phyloP scores from a whole-genome alignment of 1,140 invertebrate genomes.

The Drosophila albomicans region DNA sequence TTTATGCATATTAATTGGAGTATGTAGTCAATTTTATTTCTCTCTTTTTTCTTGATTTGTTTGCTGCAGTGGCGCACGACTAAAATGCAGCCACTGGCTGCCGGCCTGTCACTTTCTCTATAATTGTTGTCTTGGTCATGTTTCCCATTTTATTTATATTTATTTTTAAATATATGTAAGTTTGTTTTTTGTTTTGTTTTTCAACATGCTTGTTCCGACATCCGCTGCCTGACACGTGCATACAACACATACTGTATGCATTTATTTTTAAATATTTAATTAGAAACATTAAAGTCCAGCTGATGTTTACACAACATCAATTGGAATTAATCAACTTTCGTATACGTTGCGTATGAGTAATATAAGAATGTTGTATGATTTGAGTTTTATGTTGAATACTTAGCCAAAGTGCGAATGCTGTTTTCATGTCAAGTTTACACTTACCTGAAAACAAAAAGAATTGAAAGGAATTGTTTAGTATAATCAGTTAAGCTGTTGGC shows the following conservation, averaged over 20 bases:
- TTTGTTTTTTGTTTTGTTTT: not conserved
- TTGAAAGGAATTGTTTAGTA: slow-evolving; percentile 19
- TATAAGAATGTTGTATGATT: not conserved
- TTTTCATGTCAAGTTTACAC: slow-evolving; percentile 23
- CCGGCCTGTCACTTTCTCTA: slow-evolving; percentile 60
- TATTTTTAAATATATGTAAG: slow-evolving; percentile 29
- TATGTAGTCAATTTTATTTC: slow-evolving; percentile 29
- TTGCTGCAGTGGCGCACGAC: slow-evolving; percentile 11
- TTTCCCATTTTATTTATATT: slow-evolving; percentile 51
- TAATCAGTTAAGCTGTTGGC: not conserved
- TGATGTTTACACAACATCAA: not conserved
- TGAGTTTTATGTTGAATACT: slow-evolving; percentile 10
- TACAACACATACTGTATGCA: slow-evolving; percentile 14
- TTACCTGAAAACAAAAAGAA: slow-evolving; percentile 42
- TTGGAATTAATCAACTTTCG: slow-evolving; percentile 10
- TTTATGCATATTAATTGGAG: slow-evolving; percentile 55
- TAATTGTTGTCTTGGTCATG: slow-evolving; percentile 70
- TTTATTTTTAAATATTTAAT: slow-evolving; percentile 61
- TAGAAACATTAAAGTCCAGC: slow-evolving; percentile 41
- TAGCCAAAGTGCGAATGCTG: slow-evolving; percentile 1
- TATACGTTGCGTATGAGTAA: slow-evolving; percentile 38
- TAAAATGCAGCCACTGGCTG: slow-evolving; percentile 39
- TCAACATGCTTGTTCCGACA: slow-evolving; percentile 35
- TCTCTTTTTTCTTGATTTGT: not conserved
- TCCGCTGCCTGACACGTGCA: slow-evolving; percentile 49